These are phyloP conservation scores for Cyprinella venusta DNA, from an alignment of 2,797 vertebrate species.

Conservation along the genomic window DNA sequence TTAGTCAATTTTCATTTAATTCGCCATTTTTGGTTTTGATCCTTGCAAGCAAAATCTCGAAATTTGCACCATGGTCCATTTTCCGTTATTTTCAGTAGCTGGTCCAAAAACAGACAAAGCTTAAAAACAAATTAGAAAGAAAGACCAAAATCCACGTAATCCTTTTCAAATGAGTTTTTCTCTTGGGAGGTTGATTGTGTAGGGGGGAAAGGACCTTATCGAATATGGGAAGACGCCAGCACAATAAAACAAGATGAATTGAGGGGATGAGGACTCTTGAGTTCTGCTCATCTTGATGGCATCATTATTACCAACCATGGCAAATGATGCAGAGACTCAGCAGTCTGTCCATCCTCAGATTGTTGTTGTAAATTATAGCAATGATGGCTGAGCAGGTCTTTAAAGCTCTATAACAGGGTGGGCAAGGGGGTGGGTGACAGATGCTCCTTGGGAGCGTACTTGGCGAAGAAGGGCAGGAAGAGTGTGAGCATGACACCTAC, in stretches of 20 bases:
- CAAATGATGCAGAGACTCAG: constrained; percentile 7
- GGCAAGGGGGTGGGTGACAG: constrained; percentile 90
- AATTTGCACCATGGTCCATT: constrained; percentile 5
- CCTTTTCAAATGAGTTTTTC: background rate
- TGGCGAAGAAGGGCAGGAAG: constrained; percentile 95
- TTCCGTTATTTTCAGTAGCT: background rate
- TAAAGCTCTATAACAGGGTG: constrained; percentile 86
- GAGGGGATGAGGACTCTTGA: constrained; percentile 38
- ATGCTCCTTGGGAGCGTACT: constrained; percentile 95
- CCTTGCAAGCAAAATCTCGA: background rate
- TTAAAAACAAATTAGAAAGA: constrained; percentile 45
- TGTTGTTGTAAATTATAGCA: background rate
- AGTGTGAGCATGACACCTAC: constrained; percentile 94
- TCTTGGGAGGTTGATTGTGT: constrained; percentile 8
- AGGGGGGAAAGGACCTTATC: constrained; percentile 40
- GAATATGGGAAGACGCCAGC: constrained; percentile 66
- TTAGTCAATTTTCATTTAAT: background rate
- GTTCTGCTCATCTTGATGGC: constrained; percentile 19
- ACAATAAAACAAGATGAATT: constrained; percentile 44
- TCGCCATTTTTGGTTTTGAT: constrained; percentile 20
- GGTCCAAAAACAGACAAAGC: background rate
- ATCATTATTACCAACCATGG: background rate
- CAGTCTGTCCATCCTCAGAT: constrained; percentile 28
- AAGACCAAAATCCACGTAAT: constrained; percentile 1
- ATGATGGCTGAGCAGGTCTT: constrained; percentile 7